Evolutionary conservation across 2,888 invertebrate species (phyloP).

Genomic region (Caenorhabditis japonica): DNA sequence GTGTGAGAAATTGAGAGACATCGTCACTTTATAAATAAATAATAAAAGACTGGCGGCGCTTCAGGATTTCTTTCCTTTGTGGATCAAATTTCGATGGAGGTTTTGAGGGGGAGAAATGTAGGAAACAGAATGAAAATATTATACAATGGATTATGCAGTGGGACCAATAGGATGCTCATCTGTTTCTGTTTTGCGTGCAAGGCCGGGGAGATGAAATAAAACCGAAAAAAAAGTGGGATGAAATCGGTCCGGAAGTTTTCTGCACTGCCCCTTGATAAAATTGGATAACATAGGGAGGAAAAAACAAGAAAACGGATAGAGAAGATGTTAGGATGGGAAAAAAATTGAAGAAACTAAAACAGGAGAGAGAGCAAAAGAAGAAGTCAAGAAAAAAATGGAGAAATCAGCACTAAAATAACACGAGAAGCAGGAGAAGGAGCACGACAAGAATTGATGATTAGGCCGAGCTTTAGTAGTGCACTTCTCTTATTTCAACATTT

Average conservation of each 20-base stretch:
- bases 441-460: too few relatives aligned
- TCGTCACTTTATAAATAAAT: slow-evolving; percentile 33
- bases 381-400: slow-evolving; percentile 19
- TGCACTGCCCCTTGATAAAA: slow-evolving; percentile 8
- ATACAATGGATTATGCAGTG: too few relatives aligned
- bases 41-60: slow-evolving; percentile 14
- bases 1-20: not conserved
- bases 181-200: too few relatives aligned
- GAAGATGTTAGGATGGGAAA: not conserved
- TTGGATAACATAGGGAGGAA: slow-evolving; percentile 21
- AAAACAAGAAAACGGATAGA: slow-evolving; percentile 8
- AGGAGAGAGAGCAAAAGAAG: not conserved
- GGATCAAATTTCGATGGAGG: slow-evolving; percentile 27
- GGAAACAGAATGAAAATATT: not conserved
- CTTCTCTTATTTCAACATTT: too few relatives aligned
- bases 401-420: slow-evolving; percentile 44
- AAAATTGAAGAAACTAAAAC: slow-evolving; percentile 21
- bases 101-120: not conserved
- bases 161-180: too few relatives aligned
- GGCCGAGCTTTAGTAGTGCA: too few relatives aligned
- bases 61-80: slow-evolving; percentile 42
- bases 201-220: too few relatives aligned
- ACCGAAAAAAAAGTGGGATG: too few relatives aligned
- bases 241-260: slow-evolving; percentile 12
- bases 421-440: too few relatives aligned